These are phyloP conservation scores for Philhelius pedissequus DNA, from an alignment of 2,888 invertebrate species.

Conservation along the genomic window DNA sequence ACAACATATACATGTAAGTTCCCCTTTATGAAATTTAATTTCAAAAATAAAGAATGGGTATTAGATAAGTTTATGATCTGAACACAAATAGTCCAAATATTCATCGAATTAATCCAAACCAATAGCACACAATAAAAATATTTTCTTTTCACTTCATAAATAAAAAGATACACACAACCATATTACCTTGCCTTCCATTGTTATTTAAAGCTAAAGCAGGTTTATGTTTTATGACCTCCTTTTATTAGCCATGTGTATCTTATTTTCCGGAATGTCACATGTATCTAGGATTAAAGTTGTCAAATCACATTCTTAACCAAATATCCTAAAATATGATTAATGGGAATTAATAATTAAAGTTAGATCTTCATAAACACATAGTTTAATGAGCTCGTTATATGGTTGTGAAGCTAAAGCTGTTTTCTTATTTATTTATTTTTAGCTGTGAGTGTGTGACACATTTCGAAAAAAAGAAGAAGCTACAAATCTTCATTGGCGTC, in stretches of 20 bases:
- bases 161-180: neutral
- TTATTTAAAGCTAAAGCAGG: neutral
- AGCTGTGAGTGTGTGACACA: neutral
- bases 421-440: neutral
- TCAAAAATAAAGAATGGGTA: neutral
- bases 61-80: neutral
- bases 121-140: neutral
- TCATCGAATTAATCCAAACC: neutral
- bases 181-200: neutral
- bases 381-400: neutral
- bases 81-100: neutral
- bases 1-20: too few relatives aligned
- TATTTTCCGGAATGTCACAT: neutral
- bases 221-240: neutral
- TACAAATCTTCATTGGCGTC: neutral
- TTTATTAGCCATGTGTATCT: neutral
- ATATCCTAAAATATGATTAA: neutral
- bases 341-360: neutral
- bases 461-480: neutral
- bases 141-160: neutral
- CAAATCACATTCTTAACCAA: neutral
- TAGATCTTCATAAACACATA: neutral
- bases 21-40: neutral
- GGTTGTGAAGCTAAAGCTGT: neutral
- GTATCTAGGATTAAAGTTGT: neutral